phyloP scores from a whole-genome alignment of 1,140 invertebrate species.

The Steinernema feltiae region DNA sequence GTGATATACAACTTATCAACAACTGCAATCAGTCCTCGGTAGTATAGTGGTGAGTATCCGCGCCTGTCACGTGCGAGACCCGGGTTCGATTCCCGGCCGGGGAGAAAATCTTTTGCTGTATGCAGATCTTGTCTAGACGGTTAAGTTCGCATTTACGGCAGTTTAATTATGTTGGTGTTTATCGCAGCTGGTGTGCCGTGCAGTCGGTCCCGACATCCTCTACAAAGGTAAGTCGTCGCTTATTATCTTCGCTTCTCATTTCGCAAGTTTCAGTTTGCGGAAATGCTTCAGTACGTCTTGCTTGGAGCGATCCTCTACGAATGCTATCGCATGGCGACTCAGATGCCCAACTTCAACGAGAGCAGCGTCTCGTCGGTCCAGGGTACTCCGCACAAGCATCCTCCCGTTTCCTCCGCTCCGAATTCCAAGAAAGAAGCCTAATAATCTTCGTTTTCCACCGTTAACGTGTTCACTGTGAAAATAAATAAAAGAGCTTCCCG shows the following conservation, averaged over 20 bases:
- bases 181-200: no score
- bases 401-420: not conserved
- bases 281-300: not conserved
- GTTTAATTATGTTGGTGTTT: no score
- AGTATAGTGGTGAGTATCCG: conserved; percentile 9
- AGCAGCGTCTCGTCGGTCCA: not conserved
- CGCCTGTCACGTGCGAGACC: conserved; percentile 14
- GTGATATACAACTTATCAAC: no score
- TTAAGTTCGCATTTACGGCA: no score
- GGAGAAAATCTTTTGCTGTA: not conserved
- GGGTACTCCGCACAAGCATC: not conserved
- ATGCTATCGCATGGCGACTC: not conserved
- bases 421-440: not conserved
- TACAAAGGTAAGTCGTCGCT: not conserved
- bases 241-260: not conserved
- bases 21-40: not conserved
- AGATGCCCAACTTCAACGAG: not conserved
- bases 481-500: no score
- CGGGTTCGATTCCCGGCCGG: conserved; percentile 10
- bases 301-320: not conserved
- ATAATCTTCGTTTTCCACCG: no score
- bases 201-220: no score
- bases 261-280: not conserved
- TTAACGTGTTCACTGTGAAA: no score
- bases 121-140: not conserved